Evolutionary conservation across 1,140 invertebrate species (phyloP), one percentile per base, ranked within the genome.

Genomic region (Mycetomoellerius zeteki): DNA sequence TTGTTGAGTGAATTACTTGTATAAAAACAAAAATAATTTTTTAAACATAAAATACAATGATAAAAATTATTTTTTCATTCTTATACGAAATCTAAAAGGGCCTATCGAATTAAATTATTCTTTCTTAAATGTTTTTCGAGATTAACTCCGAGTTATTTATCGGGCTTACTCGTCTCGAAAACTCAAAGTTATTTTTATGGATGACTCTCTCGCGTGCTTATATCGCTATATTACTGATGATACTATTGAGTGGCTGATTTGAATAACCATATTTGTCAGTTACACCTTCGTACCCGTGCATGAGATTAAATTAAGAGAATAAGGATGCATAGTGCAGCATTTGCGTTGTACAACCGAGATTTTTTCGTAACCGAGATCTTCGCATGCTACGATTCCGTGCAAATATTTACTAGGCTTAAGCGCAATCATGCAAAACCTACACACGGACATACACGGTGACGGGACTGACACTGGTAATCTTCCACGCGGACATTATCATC

Each of bases 261-360:
- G 69, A 73, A 84, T 84, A 75, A 84, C 8, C 80, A 84, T 84
- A 84, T 84, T 84, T 84, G 27, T 37, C 16, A 30, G 54, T 62
- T 60, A 75, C 80, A 75, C 30, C 43, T 58, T 8, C 14, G 62
- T 21, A 69, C 3, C 4, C 24, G 30, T 27, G 47, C 19, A 37
- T 43, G 10, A 43, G 8, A 84, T 73, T 71, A 37, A 69, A 69
- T 67, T 54, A 24, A 54, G 16, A 80, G n/a, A 52, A 80, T 50
- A 67, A 37, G 30, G 27, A 80, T 14, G 37, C 37, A 30, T 30
- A 58, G 30, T 19, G 33, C 65, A 27, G 43, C 12, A 33, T 33
- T 56, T 72, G 37, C 37, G 67, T 60, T 14, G 54, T 56, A 27
- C 14, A 58, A 30, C 19, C 8, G 67, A 50, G 80, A 73, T 73